Evolutionary conservation across 2,797 vertebrate genomes (phyloP), one percentile per base, ranked within the genome.

Genomic region (Australoheros facetus): DNA sequence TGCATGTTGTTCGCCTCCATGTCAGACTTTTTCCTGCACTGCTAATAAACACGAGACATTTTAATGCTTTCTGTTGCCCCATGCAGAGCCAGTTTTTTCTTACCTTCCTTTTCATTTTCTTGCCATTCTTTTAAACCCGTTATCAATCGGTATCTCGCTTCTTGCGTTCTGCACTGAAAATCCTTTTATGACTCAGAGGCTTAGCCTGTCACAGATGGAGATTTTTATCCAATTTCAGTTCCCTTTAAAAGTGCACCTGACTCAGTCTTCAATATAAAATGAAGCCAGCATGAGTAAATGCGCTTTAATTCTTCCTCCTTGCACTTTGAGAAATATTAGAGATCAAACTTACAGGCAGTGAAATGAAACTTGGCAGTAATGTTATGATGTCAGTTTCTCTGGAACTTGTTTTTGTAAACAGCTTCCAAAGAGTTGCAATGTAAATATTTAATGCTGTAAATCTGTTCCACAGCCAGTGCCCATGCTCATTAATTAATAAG

Each of bases 261-360:
- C 32, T 83, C 59, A 62, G 5, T 34, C 56, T 79, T 72, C 56
- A 71, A 73, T 71, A 75, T 39, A 21, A 86, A 79, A 76, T 48
- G 4, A 87, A 71, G 39, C n/a, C 53, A 39, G 48, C 45, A 23
- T n/a, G 23, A 66, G 57, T 53, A 30, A 56, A 42, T 73, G 21
- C 39, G 39, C 13, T 77, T 57, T 3, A 21, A 30, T 21, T 58
- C 39, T 21, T 45, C 10, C 10, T 4, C 4, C 2, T 32, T 55
- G 30, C 39, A 60, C 23, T 64, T 5, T 39, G 64, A 53, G 11
- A 45, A 28, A 60, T 30, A 54, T 21, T 37, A 19, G 32, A 54
- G 42, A n/a, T 32, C 8, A 3, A 64, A 39, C 3, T 39, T 19
- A 45, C 17, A 69, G 28, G 32, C 34, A 45, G 26, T 16, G n/a